Conservation (phyloP, 2,888 invertebrate genomes). For the Dermolepida albohirtum region DNA sequence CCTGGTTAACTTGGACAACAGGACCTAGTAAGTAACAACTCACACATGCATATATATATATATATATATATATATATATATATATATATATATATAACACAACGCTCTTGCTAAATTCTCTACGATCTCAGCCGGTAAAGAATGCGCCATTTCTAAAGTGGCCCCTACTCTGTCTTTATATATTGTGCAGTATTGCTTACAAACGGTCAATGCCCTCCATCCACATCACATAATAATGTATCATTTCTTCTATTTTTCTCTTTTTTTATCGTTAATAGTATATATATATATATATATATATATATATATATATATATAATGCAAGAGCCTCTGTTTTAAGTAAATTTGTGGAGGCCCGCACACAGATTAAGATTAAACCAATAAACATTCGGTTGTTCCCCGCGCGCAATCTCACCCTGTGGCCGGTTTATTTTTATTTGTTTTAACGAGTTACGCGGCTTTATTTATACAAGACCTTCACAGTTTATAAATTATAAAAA, state of each 20-base stretch:
- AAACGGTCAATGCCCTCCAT: constrained; percentile 51
- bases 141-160: constrained; percentile 51
- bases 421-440: constrained; percentile 29
- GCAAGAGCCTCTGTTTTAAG: constrained; percentile 33
- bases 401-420: constrained; percentile 28
- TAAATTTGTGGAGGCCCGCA: constrained; percentile 41
- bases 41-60: constrained; percentile 8
- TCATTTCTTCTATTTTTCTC: constrained; percentile 42
- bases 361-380: constrained; percentile 41
- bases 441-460: constrained; percentile 22
- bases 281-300: background rate
- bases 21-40: constrained; percentile 38
- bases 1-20: constrained; percentile 48
- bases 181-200: constrained; percentile 51
- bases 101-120: constrained; percentile 50
- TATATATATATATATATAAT: too few relatives aligned
- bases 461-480: constrained; percentile 18
- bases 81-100: constrained; percentile 13
- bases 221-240: constrained; percentile 43
- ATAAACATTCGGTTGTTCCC: constrained; percentile 22
- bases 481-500: constrained; percentile 11
- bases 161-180: constrained; percentile 46
- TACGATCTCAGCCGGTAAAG: constrained; percentile 51
- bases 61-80: too few relatives aligned
- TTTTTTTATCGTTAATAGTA: constrained; percentile 41